Evolutionary conservation across 2,888 invertebrate genomes (phyloP).

Genomic region (Nymphalis urticae): DNA sequence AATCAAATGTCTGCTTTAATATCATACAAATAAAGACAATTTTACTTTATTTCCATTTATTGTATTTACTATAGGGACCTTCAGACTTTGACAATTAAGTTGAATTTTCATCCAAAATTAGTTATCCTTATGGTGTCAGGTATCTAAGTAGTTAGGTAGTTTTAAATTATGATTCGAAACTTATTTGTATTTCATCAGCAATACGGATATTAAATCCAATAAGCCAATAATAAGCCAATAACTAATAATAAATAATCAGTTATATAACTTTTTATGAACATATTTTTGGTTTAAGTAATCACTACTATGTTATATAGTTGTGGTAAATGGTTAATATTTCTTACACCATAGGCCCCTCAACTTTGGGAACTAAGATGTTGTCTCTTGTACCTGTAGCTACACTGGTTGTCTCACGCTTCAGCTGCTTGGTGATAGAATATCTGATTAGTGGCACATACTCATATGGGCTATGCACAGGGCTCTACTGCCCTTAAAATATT

Average conservation of each 20-base stretch:
- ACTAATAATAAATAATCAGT: background rate
- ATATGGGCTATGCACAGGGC: too few species aligned
- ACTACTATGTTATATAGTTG: too few species aligned
- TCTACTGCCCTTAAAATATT: too few species aligned
- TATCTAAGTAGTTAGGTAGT: background rate
- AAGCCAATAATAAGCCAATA: background rate
- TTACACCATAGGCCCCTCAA: too few species aligned
- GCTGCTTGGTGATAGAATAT: too few species aligned
- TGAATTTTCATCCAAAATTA: background rate
- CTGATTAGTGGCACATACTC: too few species aligned
- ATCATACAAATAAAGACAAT: background rate
- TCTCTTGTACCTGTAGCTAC: too few species aligned
- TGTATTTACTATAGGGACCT: background rate
- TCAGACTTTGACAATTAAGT: slow-evolving; percentile 1
- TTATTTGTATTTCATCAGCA: slow-evolving; percentile 2
- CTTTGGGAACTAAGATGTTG: too few species aligned
- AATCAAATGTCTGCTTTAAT: background rate
- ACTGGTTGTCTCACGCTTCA: too few species aligned
- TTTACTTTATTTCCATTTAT: background rate
- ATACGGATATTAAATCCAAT: background rate
- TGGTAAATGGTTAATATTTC: too few species aligned
- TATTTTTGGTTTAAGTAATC: too few species aligned
- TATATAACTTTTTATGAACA: background rate
- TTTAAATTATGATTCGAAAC: background rate
- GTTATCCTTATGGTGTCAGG: background rate